Evolutionary conservation across 1,140 invertebrate species (phyloP).

Genomic region (Aradophagus sp.): DNA sequence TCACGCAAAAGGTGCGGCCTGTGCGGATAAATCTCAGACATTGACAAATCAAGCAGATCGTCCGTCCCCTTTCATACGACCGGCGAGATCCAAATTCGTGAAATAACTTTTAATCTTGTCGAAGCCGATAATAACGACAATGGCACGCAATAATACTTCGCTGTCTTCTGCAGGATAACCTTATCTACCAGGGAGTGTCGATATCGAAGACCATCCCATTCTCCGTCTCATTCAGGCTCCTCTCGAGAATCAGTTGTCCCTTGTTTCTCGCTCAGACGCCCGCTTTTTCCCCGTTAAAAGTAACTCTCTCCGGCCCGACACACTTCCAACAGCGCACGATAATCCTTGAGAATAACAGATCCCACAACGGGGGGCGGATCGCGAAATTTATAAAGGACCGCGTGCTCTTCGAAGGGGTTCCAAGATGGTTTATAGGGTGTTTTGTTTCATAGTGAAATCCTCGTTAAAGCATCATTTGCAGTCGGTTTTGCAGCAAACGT

Average conservation of each 20-base stretch:
- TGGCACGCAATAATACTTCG: slow-evolving; percentile 58
- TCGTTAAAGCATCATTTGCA: slow-evolving; percentile 68
- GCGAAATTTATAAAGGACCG: slow-evolving; percentile 73
- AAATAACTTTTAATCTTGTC: slow-evolving; percentile 64
- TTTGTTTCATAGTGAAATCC: slow-evolving; percentile 62
- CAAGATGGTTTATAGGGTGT: slow-evolving; percentile 66
- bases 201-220: slow-evolving; percentile 28
- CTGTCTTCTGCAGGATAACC: slow-evolving; percentile 55
- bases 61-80: slow-evolving; percentile 29
- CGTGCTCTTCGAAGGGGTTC: slow-evolving; percentile 60
- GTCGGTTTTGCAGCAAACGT: slow-evolving; percentile 63
- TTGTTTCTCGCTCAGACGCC: slow-evolving; percentile 44
- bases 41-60: slow-evolving; percentile 30
- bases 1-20: slow-evolving; percentile 39
- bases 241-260: slow-evolving; percentile 61
- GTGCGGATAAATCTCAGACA: slow-evolving; percentile 38
- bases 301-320: slow-evolving; percentile 30
- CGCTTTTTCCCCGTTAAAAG: slow-evolving; percentile 34
- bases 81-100: slow-evolving; percentile 54
- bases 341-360: slow-evolving; percentile 64
- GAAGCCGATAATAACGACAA: slow-evolving; percentile 66
- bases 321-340: slow-evolving; percentile 59
- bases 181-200: slow-evolving; percentile 43
- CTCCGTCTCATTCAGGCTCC: slow-evolving; percentile 29
- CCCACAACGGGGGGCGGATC: slow-evolving; percentile 51